Conservation (phyloP, 2,797 vertebrate genomes). For the Schizopygopsis pylzovi region DNA sequence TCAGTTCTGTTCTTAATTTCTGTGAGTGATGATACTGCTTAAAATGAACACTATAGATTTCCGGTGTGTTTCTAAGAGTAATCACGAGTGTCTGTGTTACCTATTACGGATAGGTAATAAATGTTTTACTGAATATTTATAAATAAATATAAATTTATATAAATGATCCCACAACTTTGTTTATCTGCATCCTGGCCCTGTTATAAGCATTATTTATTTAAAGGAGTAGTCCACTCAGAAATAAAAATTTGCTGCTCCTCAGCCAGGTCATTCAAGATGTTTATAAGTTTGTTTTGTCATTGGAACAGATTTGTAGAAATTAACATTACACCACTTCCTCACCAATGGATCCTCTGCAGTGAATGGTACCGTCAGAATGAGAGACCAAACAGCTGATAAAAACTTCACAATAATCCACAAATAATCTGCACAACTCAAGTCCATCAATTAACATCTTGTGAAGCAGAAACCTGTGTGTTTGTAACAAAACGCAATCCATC, state of each 20-base stretch:
- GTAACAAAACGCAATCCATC: neutral
- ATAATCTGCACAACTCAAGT: neutral
- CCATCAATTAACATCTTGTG: neutral
- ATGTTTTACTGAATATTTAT: neutral
- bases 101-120: neutral
- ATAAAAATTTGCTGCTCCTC: neutral
- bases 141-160: neutral
- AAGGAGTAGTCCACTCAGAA: neutral
- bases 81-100: neutral
- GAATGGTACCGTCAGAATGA: neutral
- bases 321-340: neutral
- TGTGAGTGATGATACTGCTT: neutral
- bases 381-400: neutral
- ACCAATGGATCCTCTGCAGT: neutral
- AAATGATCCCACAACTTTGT: neutral
- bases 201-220: neutral
- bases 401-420: neutral
- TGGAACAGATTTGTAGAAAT: neutral
- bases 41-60: neutral
- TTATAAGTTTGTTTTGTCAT: neutral
- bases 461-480: neutral
- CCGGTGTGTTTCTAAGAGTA: neutral
- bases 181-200: neutral
- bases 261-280: neutral
- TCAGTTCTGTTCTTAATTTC: neutral